These are phyloP conservation scores for Sparidentex hasta DNA, from an alignment of 2,797 vertebrate species.

Conservation along the genomic window DNA sequence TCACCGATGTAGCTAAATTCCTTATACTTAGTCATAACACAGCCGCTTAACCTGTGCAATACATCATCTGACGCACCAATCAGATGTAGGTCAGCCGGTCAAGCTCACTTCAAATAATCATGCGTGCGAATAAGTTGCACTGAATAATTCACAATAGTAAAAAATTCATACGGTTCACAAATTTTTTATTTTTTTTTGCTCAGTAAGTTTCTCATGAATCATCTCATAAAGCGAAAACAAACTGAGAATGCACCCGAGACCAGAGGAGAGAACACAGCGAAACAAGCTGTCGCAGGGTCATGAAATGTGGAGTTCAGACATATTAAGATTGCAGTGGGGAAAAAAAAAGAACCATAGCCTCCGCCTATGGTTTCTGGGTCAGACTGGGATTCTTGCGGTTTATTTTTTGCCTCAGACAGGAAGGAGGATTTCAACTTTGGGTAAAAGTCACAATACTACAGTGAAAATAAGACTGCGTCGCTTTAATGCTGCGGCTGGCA, in stretches of 20 bases:
- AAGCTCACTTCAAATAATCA: neutral
- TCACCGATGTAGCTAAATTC: neutral
- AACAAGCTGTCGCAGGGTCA: neutral
- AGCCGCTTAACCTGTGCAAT: no score
- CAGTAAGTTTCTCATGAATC: neutral
- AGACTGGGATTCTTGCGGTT: no score
- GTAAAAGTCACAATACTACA: no score
- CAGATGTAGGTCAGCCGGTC: neutral
- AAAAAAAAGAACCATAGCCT: neutral
- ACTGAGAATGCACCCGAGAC: rapidly evolving
- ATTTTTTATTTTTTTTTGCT: no score
- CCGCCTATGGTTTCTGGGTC: no score
- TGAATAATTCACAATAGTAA: no score
- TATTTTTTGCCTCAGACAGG: no score
- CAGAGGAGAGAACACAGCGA: neutral
- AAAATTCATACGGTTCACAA: no score
- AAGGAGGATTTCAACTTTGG: no score
- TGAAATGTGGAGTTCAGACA: neutral
- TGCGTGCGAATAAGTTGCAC: no score
- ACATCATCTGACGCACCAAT: neutral
- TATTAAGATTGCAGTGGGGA: neutral
- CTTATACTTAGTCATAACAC: neutral
- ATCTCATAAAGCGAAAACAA: neutral
- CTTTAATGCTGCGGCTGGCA: no score
- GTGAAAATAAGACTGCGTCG: no score